A percentile compares a stretch with the other conserved stretches of the same genome.
Evolutionary conservation across 2,113 vertebrate species (phyloP).

Genomic region (Rhinolophus ferrumequinum): DNA sequence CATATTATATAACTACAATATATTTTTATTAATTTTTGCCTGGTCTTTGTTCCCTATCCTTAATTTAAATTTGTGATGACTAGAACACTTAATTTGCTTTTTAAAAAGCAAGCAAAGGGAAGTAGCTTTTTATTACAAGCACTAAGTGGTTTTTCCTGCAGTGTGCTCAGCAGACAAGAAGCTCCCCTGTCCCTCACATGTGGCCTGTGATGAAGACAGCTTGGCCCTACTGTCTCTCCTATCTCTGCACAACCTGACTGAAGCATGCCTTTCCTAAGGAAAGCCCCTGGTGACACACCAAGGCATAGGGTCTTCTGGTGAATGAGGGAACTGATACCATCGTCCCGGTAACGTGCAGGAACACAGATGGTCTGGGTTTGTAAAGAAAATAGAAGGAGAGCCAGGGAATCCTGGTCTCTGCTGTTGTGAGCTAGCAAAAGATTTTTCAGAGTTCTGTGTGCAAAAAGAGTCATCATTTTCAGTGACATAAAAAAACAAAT

Average conservation of each 20-base stretch:
- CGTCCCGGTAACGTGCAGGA: rapidly evolving
- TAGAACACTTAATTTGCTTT: slow-evolving; percentile 27
- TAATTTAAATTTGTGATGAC: background rate
- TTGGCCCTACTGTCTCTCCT: background rate
- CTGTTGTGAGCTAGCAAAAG: background rate
- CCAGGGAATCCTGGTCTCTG: background rate
- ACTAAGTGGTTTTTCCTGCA: background rate
- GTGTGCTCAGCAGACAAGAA: background rate
- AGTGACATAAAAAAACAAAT: background rate
- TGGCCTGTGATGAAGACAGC: background rate
- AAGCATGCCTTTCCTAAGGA: background rate
- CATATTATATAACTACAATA: background rate
- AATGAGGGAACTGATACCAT: rapidly evolving
- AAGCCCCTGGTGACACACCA: background rate
- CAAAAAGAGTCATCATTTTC: background rate
- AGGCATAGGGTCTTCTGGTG: background rate
- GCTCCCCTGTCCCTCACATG: too few relatives aligned
- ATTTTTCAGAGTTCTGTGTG: background rate
- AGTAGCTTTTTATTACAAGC: background rate
- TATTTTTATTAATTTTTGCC: background rate
- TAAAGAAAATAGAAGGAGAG: background rate
- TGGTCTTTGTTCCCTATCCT: background rate
- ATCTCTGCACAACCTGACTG: background rate
- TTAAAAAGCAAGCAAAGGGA: slow-evolving; percentile 14
- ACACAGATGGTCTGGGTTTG: background rate